Conservation (phyloP, 2,888 invertebrate genomes). For the Cerastis rubricosa region DNA sequence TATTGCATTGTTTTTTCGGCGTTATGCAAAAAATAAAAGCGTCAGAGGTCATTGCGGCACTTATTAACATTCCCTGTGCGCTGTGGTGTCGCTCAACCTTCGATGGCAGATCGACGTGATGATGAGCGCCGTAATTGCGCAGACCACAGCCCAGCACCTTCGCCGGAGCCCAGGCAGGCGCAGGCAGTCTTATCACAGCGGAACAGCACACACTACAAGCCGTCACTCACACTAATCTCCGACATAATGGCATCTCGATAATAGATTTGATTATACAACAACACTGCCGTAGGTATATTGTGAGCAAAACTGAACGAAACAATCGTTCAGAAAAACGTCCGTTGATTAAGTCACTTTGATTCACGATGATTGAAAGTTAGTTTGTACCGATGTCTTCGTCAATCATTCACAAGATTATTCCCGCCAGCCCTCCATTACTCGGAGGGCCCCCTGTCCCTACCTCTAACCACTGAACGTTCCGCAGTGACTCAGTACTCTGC, state of each 20-base stretch:
- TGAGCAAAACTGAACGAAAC: slow-evolving; percentile 42
- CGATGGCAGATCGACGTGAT: slow-evolving; percentile 64
- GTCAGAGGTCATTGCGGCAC: slow-evolving; percentile 84
- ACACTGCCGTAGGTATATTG: slow-evolving; percentile 28
- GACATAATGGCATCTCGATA: slow-evolving; percentile 53
- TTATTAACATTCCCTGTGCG: slow-evolving; percentile 80
- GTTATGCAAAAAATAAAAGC: slow-evolving; percentile 78
- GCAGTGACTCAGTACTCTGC: slow-evolving; percentile 71
- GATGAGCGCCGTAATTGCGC: slow-evolving; percentile 49
- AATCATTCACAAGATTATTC: slow-evolving; percentile 15
- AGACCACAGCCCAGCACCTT: slow-evolving; percentile 4
- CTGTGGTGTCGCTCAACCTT: slow-evolving; percentile 72
- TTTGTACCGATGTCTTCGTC: neutral
- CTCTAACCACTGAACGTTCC: slow-evolving; percentile 40
- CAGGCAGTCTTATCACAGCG: slow-evolving; percentile 1
- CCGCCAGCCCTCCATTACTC: slow-evolving; percentile 3
- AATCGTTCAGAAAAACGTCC: slow-evolving; percentile 42
- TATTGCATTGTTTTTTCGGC: slow-evolving; percentile 79
- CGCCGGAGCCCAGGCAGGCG: neutral
- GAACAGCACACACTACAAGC: slow-evolving; percentile 18
- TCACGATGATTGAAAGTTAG: neutral
- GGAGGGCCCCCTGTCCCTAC: neutral
- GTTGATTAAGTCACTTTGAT: slow-evolving; percentile 39
- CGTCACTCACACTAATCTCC: slow-evolving; percentile 38
- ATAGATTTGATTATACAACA: slow-evolving; percentile 48